Base-by-base conservation (phyloP, 2,888 invertebrate genomes). In the Spodoptera littoralis region DNA sequence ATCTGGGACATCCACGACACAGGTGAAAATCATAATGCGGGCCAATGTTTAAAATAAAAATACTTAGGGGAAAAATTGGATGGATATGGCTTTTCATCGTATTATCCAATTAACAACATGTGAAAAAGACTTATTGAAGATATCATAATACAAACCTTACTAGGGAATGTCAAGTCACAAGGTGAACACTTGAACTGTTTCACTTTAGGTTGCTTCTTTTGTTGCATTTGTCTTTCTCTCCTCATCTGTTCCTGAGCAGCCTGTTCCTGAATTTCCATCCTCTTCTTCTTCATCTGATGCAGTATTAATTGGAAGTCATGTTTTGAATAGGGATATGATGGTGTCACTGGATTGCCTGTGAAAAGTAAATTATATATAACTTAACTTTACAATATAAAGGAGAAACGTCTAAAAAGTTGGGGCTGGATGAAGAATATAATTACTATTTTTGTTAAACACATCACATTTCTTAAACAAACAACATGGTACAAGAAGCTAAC, bases 291-390 rank as follows among this genome's bases (percentile, higher is more conserved):
- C 85, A 94, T 92, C 70, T 93, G 87, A 76, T 93, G 90, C 57
- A 94, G 73, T 63, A 94, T 93, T 49, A 92, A 72, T 81, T 94
- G 92, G 73, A 94, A 94, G 61, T 94, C 93, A 82, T 92, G 93
- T 80, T 92, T 94, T 27, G 94, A 94, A 82, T 94, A 93, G 77
- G 94, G 94, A 79, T 94, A 94, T 46, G 90, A 89, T 70, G 91
- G 82, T 53, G 84, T 82, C 6, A 59, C 18, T 59, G 90, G 91
- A 75, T 91, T 92, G 68, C 93, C 93, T 93, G 73, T 18, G 81
- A 82, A 48, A 9, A 49, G 27, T 42, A 58, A 41, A 44, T 13
- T 24, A 13, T 22, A 11, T 8, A 18, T 48, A 50, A 47, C 11
- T 8, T 11, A 6, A 0, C 22, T 60, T 41, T 18, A 18, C 30